Base-by-base conservation (phyloP, 1,140 invertebrate genomes). In the Trachymyrmex cornetzi region DNA sequence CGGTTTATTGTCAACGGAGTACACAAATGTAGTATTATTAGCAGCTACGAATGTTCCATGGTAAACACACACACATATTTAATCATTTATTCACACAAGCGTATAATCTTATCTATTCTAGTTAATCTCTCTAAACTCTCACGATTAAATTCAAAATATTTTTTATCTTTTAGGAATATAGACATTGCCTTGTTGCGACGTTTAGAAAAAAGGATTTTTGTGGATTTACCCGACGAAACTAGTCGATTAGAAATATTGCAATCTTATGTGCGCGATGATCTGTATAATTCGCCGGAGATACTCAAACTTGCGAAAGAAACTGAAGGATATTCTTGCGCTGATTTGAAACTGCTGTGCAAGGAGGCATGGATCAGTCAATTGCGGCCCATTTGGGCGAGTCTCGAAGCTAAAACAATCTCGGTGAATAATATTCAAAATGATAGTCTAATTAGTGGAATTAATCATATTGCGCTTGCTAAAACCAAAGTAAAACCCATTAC, bases 11-110 rank as follows among this genome's bases (percentile, higher is more conserved):
- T 95, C 97, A n/a, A 92, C 91, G 9, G 91, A 94, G 53, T 93
- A 94, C 44, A 91, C 92, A 0, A 93, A 92, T 48, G 97, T 99
- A 48, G 98, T 99, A 90, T 95, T 99, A 0, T 94, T 99, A 61
- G 98, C 98, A 27, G 98, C 98, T 67, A 98, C 98, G 22, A 99
- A 99, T 94, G 94, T 98, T 77, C 99, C 99, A 11, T 99, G 98
- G 99, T 98, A 94, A 87, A 16, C 19, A 24, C 14, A 24, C 1
- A n/a, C 30, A 16, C 44, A 9, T 53, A 27, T 30, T 19, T 9
- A 2, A 24, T 50, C 27, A 19, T 6, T 53, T 27, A 66, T 4
- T 34, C 30, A 19, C 1, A n/a, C 4, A 38, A 38, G 34, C 30
- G 30, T 38, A 38, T 38, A 38, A 38, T 34, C 34, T 34, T 7